Conservation (phyloP, 1,140 invertebrate genomes). For the Hirudo medicinalis region DNA sequence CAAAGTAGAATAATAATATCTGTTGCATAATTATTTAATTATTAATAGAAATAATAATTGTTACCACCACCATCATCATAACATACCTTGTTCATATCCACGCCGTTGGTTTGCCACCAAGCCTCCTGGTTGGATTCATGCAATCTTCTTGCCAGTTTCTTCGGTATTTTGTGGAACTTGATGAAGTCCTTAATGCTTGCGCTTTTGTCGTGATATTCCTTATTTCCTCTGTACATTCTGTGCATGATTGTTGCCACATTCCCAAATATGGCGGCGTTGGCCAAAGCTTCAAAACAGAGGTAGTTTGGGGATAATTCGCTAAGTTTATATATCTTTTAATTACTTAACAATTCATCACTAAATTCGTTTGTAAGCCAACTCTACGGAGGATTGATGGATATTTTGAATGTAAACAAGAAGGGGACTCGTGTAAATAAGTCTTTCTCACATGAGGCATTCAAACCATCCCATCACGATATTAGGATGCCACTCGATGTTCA, state of each 20-base stretch:
- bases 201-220: constrained; percentile 37
- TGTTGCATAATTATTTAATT: not conserved
- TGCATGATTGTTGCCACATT: constrained; percentile 41
- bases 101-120: constrained; percentile 93
- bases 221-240: constrained; percentile 36
- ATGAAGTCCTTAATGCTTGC: constrained; percentile 70
- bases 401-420: too few species aligned
- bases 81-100: constrained; percentile 92
- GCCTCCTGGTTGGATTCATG: constrained; percentile 96
- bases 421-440: too few species aligned
- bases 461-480: too few species aligned
- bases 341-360: too few species aligned
- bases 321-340: too few species aligned
- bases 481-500: too few species aligned
- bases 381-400: too few species aligned
- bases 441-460: too few species aligned
- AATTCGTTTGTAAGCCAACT: too few species aligned
- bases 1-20: too few species aligned
- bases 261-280: constrained; percentile 41
- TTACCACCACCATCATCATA: constrained; percentile 64
- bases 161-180: constrained; percentile 64
- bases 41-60: not conserved
- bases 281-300: constrained; percentile 30
- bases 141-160: constrained; percentile 76
- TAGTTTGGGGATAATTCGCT: too few species aligned